These are phyloP conservation scores for Hecatera dysodea DNA, from an alignment of 2,888 invertebrate species.

Conservation along the genomic window DNA sequence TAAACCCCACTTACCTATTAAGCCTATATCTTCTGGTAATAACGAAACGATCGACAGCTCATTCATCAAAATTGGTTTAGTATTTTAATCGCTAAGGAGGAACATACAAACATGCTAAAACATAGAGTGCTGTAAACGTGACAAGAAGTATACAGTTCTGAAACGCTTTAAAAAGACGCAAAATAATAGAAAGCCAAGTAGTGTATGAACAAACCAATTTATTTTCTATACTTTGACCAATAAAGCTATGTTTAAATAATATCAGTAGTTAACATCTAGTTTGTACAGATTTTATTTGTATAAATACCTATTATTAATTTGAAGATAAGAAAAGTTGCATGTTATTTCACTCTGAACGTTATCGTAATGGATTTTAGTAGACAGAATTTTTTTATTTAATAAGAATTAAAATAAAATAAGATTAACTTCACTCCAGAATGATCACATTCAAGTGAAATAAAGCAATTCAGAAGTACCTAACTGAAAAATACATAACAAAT, in stretches of 20 bases:
- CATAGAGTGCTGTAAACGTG: background rate
- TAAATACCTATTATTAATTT: constrained; percentile 39
- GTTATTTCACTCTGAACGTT: background rate
- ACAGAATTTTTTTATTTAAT: background rate
- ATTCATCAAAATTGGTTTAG: too few species aligned
- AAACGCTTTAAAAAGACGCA: constrained; percentile 5
- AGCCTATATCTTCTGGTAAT: too few species aligned
- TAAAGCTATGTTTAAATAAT: constrained; percentile 63
- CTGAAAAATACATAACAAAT: background rate
- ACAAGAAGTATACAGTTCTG: background rate
- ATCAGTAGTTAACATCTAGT: constrained; percentile 63
- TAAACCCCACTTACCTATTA: too few species aligned
- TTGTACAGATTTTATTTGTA: constrained; percentile 66
- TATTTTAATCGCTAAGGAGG: too few species aligned
- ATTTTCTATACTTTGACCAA: constrained; percentile 68
- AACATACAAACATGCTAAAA: too few species aligned
- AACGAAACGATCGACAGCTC: too few species aligned
- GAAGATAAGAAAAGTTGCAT: constrained; percentile 8
- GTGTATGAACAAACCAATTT: constrained; percentile 72
- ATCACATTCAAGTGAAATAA: constrained; percentile 1
- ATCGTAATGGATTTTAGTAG: background rate
- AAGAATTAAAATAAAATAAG: background rate
- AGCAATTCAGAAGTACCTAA: background rate
- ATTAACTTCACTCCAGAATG: background rate
- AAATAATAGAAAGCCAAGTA: constrained; percentile 30